These are phyloP conservation scores for Heloderma charlesbogerti DNA, from an alignment of 2,113 vertebrate genomes.

Conservation along the genomic window DNA sequence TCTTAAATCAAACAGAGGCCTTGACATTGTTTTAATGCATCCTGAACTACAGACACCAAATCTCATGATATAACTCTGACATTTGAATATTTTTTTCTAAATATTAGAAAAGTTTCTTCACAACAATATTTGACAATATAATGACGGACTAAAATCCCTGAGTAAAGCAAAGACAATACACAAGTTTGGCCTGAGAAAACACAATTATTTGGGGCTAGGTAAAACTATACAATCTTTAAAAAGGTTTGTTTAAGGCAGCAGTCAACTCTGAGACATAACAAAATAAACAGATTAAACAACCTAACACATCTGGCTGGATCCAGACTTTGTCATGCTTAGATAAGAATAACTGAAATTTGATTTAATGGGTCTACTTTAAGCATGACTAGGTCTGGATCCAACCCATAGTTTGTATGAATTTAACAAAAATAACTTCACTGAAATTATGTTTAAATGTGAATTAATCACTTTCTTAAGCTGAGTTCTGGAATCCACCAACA, in stretches of 20 bases:
- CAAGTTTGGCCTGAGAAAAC: constrained; percentile 74
- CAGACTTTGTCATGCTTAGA: neutral
- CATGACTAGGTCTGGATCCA: neutral
- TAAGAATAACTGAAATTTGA: neutral
- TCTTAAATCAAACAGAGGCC: constrained; percentile 53
- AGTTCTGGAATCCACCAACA: neutral
- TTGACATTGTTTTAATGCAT: constrained; percentile 53
- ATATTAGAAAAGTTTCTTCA: constrained; percentile 79
- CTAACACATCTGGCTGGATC: constrained; percentile 45
- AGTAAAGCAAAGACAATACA: constrained; percentile 81
- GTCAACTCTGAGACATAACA: constrained; percentile 48
- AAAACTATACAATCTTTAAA: constrained; percentile 25
- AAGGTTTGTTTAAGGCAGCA: constrained; percentile 69
- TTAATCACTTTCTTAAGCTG: constrained; percentile 26
- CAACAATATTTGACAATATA: constrained; percentile 77
- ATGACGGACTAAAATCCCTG: constrained; percentile 85
- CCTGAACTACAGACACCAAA: constrained; percentile 59
- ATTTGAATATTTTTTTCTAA: constrained; percentile 72
- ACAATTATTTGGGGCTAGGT: constrained; percentile 60
- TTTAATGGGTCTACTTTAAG: neutral
- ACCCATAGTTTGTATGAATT: constrained; percentile 22
- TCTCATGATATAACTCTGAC: constrained; percentile 45
- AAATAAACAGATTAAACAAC: constrained; percentile 51
- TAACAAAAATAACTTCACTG: constrained; percentile 43
- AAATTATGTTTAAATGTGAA: constrained; percentile 28